Conservation (phyloP, 2,113 vertebrate species). For the Gymnocephalus cernua region DNA sequence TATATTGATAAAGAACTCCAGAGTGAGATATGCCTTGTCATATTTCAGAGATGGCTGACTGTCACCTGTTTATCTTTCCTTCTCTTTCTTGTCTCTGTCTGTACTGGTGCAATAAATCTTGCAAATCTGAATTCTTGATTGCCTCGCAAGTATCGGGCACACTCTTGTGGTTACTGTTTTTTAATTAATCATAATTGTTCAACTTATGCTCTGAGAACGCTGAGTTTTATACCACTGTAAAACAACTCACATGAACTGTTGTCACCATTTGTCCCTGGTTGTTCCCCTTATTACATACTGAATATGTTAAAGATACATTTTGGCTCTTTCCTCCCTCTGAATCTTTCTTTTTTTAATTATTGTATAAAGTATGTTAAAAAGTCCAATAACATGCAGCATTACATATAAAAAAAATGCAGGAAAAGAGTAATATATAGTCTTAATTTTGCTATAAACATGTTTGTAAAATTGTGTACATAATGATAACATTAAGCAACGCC, state of each 20-base stretch:
- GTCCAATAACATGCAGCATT: neutral
- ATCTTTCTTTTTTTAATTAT: too few species aligned
- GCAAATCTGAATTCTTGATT: too few species aligned
- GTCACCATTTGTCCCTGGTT: too few species aligned
- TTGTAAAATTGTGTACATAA: too few species aligned
- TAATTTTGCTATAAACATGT: too few species aligned
- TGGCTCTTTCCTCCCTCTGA: too few species aligned
- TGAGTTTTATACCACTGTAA: too few species aligned
- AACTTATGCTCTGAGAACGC: neutral
- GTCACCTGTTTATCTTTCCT: too few species aligned
- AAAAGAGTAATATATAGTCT: neutral
- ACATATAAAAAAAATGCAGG: neutral
- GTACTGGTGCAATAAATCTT: neutral
- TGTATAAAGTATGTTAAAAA: neutral
- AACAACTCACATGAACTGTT: too few species aligned
- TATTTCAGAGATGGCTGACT: neutral
- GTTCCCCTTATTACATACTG: neutral
- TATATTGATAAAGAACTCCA: neutral
- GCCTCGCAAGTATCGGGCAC: too few species aligned
- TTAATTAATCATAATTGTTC: neutral
- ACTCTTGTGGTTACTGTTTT: neutral
- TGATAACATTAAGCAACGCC: too few species aligned
- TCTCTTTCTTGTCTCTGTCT: neutral
- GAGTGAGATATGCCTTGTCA: neutral
- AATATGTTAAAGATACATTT: neutral